Conservation (phyloP, 2,888 invertebrate genomes). For the Blastobasis adustella region DNA sequence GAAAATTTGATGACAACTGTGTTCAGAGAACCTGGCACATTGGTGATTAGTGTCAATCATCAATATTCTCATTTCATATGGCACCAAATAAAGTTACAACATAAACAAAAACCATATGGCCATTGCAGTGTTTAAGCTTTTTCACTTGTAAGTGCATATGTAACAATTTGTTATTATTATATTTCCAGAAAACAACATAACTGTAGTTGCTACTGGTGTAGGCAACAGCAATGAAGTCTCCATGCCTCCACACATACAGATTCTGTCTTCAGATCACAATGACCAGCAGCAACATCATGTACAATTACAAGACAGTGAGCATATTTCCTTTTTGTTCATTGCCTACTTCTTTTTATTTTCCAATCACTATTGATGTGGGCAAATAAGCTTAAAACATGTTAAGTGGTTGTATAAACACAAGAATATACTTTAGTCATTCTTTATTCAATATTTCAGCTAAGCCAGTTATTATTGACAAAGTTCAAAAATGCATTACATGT, state of each 20-base stretch:
- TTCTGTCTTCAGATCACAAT: constrained; percentile 52
- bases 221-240: constrained; percentile 51
- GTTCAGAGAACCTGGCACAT: no score
- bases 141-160: no score
- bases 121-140: no score
- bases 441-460: constrained; percentile 50
- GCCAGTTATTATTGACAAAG: constrained; percentile 67
- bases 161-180: constrained; percentile 6
- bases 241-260: constrained; percentile 68
- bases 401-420: not conserved
- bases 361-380: not conserved
- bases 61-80: no score
- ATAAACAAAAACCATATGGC: no score
- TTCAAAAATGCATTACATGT: constrained; percentile 77
- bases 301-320: constrained; percentile 61
- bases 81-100: no score
- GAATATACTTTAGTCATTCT: not conserved
- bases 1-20: no score
- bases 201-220: constrained; percentile 72
- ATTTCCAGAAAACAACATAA: constrained; percentile 63
- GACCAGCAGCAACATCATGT: constrained; percentile 63
- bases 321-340: no score
- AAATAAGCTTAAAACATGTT: not conserved
- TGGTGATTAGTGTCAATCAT: no score
- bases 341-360: not conserved